phyloP scores from a whole-genome alignment of 2,797 vertebrate species.

The Xenops minutus region DNA sequence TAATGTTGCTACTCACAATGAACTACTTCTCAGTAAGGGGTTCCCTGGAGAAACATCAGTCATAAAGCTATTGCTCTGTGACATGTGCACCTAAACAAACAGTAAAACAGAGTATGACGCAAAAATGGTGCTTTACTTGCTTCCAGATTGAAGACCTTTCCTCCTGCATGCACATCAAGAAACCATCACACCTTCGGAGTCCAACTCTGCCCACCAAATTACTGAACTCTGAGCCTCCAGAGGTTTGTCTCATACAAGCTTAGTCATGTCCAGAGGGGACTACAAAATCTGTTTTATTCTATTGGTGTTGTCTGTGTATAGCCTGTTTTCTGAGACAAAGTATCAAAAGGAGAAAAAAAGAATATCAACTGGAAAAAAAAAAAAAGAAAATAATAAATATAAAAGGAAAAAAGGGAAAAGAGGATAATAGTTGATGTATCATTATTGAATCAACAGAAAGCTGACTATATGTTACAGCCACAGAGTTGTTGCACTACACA shows the following conservation, averaged over 20 bases:
- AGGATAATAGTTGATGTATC: not conserved
- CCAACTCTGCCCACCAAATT: not conserved
- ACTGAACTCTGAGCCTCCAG: not conserved
- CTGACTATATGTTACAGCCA: not conserved
- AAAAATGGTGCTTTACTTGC: not conserved
- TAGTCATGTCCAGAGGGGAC: not conserved
- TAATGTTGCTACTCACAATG: fast-evolving
- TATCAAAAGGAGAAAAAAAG: not conserved
- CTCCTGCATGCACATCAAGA: not conserved
- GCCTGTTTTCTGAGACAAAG: not conserved
- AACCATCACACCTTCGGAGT: not conserved
- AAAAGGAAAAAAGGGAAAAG: not conserved
- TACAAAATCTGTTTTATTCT: not conserved
- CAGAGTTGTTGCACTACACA: not conserved
- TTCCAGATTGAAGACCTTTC: not conserved
- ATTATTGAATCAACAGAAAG: not conserved
- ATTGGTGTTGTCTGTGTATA: not conserved
- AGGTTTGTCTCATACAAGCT: not conserved
- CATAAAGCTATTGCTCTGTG: not conserved
- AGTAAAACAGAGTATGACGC: not conserved
- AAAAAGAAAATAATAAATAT: not conserved
- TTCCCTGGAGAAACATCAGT: not conserved
- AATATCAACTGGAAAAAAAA: not conserved
- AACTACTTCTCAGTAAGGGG: not conserved
- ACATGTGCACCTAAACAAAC: not conserved